A percentile compares a stretch with the other conserved stretches of the same genome.
Evolutionary conservation across 2,797 vertebrate species (phyloP).

Genomic region (Cirrhinus mrigala): DNA sequence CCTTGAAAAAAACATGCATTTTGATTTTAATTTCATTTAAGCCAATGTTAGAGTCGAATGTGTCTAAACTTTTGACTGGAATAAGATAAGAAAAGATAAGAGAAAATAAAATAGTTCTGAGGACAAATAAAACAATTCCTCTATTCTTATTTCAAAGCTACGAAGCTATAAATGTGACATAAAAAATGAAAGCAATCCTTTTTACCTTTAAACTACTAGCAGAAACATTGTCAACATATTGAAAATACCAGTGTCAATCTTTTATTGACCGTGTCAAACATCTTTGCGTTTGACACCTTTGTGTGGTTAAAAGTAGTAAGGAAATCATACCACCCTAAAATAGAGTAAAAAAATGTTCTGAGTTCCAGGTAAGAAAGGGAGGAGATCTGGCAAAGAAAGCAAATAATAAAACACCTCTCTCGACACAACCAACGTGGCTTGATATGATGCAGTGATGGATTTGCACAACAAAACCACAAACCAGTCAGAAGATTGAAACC

Average conservation of each 20-base stretch:
- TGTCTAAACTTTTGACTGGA: background rate
- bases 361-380: conserved; percentile 21
- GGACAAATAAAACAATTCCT: too few species aligned
- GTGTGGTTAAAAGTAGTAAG: conserved; percentile 2
- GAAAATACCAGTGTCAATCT: background rate
- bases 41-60: background rate
- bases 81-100: background rate
- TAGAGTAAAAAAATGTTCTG: conserved; percentile 9
- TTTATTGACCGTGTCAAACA: background rate
- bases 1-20: background rate
- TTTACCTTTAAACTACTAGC: background rate
- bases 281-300: background rate
- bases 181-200: background rate
- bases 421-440: conserved; percentile 1
- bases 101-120: background rate
- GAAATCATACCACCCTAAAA: conserved; percentile 27
- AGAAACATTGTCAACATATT: background rate
- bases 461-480: conserved; percentile 20
- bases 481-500: conserved; percentile 4
- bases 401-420: conserved; percentile 25
- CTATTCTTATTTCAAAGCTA: too few species aligned
- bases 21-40: background rate
- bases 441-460: conserved; percentile 1
- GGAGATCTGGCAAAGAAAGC: conserved; percentile 16
- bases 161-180: background rate